Conservation (phyloP, 53 echinoderm and acorn worm genomes). For the Paelopatides confundens region DNA sequence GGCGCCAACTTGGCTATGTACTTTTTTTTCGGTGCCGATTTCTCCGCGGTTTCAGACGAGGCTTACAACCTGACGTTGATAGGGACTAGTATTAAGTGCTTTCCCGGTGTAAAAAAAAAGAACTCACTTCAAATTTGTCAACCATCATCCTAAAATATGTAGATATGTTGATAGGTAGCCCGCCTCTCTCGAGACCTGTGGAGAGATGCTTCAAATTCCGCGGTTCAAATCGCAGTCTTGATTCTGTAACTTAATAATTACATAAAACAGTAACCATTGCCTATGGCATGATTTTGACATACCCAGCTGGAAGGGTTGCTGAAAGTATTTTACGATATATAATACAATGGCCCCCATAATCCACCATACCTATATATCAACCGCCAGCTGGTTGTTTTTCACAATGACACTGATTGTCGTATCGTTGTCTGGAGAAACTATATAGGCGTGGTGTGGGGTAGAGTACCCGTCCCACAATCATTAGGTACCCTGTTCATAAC, state of each 20-base stretch:
- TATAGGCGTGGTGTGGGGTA: too few relatives aligned
- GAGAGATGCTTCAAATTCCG: conserved; percentile 36
- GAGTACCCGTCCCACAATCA: too few relatives aligned
- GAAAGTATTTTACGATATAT: background rate
- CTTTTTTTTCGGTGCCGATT: too few relatives aligned
- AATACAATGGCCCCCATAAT: background rate
- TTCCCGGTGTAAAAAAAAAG: too few relatives aligned
- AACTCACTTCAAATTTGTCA: background rate
- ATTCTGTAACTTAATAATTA: conserved; percentile 42
- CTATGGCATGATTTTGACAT: conserved; percentile 19
- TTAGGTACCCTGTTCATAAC: too few relatives aligned
- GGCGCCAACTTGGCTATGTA: background rate
- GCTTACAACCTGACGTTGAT: too few relatives aligned
- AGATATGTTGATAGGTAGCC: conserved; percentile 20
- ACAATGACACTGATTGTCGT: too few relatives aligned
- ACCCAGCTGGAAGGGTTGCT: background rate
- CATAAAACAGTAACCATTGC: background rate
- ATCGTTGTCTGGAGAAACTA: too few relatives aligned
- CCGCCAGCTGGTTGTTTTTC: background rate
- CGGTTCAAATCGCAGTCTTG: conserved; percentile 21
- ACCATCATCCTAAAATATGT: background rate
- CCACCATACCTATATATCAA: background rate
- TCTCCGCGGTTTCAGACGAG: too few relatives aligned
- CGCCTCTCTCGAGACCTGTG: conserved; percentile 31
- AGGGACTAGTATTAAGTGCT: too few relatives aligned